Evolutionary conservation across 2,113 vertebrate species (phyloP).

Genomic region (Panthera uncia): DNA sequence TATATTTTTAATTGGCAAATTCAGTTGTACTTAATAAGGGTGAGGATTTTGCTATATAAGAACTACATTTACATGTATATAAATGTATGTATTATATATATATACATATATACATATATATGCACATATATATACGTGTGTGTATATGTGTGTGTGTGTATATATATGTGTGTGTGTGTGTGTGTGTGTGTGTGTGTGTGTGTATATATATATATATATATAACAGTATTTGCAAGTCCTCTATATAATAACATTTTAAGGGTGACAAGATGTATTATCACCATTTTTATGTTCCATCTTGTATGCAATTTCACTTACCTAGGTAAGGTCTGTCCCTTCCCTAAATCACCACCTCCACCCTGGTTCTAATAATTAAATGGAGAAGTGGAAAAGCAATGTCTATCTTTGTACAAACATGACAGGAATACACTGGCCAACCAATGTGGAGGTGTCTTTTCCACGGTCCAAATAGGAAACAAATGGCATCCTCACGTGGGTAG

Average conservation of each 20-base stretch:
- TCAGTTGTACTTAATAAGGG: background rate
- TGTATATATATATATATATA: background rate
- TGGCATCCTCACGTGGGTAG: background rate
- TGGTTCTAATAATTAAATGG: conserved; percentile 5
- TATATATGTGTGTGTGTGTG: no score
- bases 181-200: background rate
- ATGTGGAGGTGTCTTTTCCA: background rate
- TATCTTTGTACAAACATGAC: background rate
- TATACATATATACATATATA: background rate
- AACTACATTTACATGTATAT: background rate
- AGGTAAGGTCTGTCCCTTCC: background rate
- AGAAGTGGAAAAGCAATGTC: background rate
- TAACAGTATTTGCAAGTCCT: background rate
- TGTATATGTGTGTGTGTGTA: background rate
- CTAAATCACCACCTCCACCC: background rate
- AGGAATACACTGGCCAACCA: background rate
- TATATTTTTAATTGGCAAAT: background rate
- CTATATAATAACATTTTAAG: background rate
- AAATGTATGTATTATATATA: background rate
- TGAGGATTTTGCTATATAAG: background rate
- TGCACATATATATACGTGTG: no score
- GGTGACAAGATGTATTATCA: background rate
- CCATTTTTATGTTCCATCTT: background rate
- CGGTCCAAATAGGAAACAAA: background rate
- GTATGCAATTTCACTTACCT: background rate